A percentile compares a stretch with the other conserved stretches of the same genome.
These are phyloP conservation scores for Propithecus perrieri DNA, from an alignment of 2,797 vertebrate genomes.

Conservation along the genomic window DNA sequence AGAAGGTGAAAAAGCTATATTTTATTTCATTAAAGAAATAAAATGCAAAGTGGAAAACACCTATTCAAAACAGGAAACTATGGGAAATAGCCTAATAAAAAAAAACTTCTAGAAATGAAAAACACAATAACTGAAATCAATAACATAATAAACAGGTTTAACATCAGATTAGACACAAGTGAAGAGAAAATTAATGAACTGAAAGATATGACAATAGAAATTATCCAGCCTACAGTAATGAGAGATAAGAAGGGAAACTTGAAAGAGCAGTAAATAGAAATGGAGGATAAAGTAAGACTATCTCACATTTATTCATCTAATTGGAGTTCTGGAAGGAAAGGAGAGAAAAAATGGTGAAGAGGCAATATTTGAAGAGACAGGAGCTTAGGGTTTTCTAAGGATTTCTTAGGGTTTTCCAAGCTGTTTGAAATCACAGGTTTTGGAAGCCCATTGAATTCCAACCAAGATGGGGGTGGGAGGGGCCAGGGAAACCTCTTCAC, in stretches of 20 bases:
- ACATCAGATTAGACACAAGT: background rate
- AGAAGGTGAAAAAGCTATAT: background rate
- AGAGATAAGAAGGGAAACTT: background rate
- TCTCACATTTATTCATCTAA: background rate
- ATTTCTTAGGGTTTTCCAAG: too few relatives aligned
- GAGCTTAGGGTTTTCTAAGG: background rate
- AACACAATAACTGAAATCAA: background rate
- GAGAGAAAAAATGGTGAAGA: background rate
- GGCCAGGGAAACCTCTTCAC: background rate
- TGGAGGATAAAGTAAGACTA: background rate
- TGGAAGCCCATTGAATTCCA: background rate
- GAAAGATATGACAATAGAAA: background rate
- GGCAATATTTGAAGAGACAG: background rate
- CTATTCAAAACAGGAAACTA: constrained; percentile 38
- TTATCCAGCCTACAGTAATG: background rate
- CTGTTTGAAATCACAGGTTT: background rate
- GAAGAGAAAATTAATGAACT: background rate
- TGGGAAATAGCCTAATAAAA: background rate
- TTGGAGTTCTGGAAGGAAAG: background rate
- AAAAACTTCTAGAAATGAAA: constrained; percentile 17
- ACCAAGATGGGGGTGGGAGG: background rate
- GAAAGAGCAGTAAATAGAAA: background rate
- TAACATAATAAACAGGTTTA: background rate
- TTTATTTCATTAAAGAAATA: background rate
- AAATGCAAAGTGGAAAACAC: background rate